These are phyloP conservation scores for Augochlorella aurata DNA, from an alignment of 2,888 invertebrate species.

Conservation along the genomic window DNA sequence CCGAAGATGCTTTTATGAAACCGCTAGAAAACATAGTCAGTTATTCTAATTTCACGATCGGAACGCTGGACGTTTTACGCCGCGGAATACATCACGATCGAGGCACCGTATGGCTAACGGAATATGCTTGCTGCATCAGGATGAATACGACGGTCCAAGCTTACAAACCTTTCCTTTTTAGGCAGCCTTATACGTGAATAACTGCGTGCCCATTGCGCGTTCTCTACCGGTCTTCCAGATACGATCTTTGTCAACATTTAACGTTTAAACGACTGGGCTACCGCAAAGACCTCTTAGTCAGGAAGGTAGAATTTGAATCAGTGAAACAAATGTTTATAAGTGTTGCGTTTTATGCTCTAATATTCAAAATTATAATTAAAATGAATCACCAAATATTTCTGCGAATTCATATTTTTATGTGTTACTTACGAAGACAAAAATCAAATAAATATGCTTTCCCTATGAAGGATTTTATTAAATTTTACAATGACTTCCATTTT, in stretches of 20 bases:
- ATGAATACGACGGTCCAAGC: conserved; percentile 62
- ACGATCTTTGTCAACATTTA: not conserved
- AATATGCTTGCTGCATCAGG: conserved; percentile 63
- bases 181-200: conserved; percentile 54
- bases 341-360: not conserved
- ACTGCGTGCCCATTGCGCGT: conserved; percentile 40
- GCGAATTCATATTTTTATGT: not conserved
- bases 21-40: conserved; percentile 33
- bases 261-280: not conserved
- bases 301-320: not conserved
- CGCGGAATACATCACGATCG: conserved; percentile 62
- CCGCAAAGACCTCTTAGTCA: not conserved
- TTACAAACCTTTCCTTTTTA: conserved; percentile 65
- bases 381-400: not conserved
- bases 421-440: no score
- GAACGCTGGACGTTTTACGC: conserved; percentile 32
- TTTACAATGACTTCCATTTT: no score
- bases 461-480: no score
- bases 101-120: conserved; percentile 69
- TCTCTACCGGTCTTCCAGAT: conserved; percentile 29
- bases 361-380: not conserved
- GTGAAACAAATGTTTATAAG: not conserved
- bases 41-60: conserved; percentile 56
- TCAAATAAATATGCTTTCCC: not conserved
- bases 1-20: conserved; percentile 19